Conservation (phyloP, 2,113 vertebrate genomes). For the Odocoileus virginianus region DNA sequence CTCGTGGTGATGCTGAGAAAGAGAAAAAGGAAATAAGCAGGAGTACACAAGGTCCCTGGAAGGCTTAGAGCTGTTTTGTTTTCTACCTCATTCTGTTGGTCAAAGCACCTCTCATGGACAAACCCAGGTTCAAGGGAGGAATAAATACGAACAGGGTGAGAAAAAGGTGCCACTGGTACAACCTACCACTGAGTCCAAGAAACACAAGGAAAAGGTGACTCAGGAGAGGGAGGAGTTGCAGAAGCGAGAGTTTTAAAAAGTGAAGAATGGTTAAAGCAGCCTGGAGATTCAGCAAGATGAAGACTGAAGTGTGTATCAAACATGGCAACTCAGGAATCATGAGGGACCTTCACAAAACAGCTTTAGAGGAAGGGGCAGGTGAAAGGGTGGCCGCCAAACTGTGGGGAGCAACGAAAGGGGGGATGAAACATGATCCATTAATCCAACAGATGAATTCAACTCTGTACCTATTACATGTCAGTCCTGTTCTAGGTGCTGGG, state of each 20-base stretch:
- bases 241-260: background rate
- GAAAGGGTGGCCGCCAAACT: background rate
- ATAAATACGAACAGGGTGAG: background rate
- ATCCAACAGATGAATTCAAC: background rate
- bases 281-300: background rate
- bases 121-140: background rate
- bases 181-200: background rate
- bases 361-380: background rate
- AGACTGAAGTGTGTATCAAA: background rate
- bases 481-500: background rate
- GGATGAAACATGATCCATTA: background rate
- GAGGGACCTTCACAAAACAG: background rate
- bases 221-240: background rate
- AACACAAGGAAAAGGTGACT: background rate
- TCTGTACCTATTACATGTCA: background rate
- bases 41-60: background rate
- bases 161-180: background rate
- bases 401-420: background rate
- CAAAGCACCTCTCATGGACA: background rate
- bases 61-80: background rate
- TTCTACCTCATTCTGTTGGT: background rate
- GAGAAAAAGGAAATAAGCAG: slow-evolving; percentile 4
- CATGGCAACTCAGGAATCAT: background rate
- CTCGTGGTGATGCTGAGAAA: background rate
- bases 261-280: background rate